Conservation (phyloP, 2,888 invertebrate genomes). For the Cosmorhoe ocellata region DNA sequence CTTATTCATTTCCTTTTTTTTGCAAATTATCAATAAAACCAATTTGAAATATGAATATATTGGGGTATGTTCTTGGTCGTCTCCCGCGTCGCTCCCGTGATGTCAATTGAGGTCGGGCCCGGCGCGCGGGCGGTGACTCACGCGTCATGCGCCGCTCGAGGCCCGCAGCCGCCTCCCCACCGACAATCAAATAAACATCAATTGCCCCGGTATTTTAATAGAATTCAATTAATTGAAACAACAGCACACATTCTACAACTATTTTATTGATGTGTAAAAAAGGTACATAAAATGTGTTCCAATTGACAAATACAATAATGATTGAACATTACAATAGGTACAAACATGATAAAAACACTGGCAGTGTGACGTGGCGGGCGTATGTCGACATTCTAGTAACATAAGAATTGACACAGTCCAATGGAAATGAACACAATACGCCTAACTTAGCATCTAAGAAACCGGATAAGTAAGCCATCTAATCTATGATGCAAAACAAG, state of each 20-base stretch:
- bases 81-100: conserved; percentile 42
- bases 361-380: conserved; percentile 77
- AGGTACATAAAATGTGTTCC: conserved; percentile 68
- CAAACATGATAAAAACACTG: conserved; percentile 57
- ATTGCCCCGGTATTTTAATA: conserved; percentile 75
- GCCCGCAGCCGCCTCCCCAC: conserved; percentile 47
- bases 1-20: conserved; percentile 76
- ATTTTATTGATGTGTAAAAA: conserved; percentile 77
- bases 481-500: conserved; percentile 66
- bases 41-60: conserved; percentile 74
- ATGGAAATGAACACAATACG: conserved; percentile 72
- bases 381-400: conserved; percentile 85
- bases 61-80: conserved; percentile 52
- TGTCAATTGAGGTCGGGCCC: conserved; percentile 41
- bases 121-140: conserved; percentile 55
- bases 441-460: conserved; percentile 48
- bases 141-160: conserved; percentile 37
- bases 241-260: conserved; percentile 71
- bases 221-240: conserved; percentile 78
- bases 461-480: conserved; percentile 60
- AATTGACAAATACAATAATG: conserved; percentile 46
- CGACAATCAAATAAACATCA: conserved; percentile 59
- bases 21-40: conserved; percentile 81
- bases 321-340: conserved; percentile 41
- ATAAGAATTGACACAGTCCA: conserved; percentile 86